A percentile compares a stretch with the other conserved stretches of the same genome.
phyloP scores from a whole-genome alignment of 2,888 invertebrate genomes.

The Linnaemya tessellans region DNA sequence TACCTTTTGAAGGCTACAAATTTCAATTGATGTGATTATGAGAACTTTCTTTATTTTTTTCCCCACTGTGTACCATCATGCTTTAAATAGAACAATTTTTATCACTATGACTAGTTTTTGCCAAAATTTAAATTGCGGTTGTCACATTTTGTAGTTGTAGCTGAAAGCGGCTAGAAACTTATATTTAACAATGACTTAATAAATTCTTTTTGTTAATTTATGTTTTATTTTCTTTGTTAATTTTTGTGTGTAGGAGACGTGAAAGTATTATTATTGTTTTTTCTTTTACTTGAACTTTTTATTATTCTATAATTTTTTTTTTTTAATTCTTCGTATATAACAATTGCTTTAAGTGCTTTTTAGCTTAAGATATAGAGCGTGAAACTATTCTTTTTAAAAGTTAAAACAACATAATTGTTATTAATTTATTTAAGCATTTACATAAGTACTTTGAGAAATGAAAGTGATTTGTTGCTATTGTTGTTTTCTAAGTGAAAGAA shows the following conservation, averaged over 20 bases:
- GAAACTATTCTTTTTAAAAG: background rate
- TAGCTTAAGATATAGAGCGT: constrained; percentile 47
- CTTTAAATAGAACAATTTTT: background rate
- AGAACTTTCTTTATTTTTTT: too few species aligned
- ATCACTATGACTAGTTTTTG: background rate
- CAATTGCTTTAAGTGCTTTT: constrained; percentile 16
- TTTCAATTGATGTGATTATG: too few species aligned
- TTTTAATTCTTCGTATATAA: background rate
- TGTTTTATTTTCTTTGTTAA: constrained; percentile 4
- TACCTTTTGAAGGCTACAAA: too few species aligned
- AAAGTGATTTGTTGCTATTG: constrained; percentile 35
- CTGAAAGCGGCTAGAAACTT: background rate
- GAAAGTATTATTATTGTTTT: constrained; percentile 40
- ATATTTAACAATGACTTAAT: background rate
- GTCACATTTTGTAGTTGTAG: background rate
- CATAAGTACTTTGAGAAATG: background rate
- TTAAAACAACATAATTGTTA: constrained; percentile 17
- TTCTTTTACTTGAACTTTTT: background rate
- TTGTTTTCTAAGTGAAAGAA: background rate
- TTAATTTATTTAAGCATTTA: constrained; percentile 1
- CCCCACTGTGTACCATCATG: background rate
- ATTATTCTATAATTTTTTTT: background rate
- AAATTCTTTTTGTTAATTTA: background rate
- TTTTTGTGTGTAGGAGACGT: constrained; percentile 44
- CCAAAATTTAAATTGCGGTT: background rate